These are phyloP conservation scores for Trichonephila clavata DNA, from an alignment of 1,140 invertebrate genomes.

Conservation along the genomic window DNA sequence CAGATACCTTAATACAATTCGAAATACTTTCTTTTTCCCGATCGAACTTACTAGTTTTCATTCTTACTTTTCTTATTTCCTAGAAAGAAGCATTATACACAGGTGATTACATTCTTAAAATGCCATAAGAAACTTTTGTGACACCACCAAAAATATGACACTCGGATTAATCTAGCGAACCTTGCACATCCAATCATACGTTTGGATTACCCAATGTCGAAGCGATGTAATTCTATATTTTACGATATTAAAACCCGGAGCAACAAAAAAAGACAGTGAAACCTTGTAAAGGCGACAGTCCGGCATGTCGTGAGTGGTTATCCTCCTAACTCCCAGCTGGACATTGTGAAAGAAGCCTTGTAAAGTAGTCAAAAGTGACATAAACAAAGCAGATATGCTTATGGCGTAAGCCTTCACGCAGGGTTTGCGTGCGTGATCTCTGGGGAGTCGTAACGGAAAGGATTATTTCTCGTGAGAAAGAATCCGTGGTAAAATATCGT, in stretches of 20 bases:
- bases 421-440: background rate
- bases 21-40: too few species aligned
- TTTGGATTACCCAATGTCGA: background rate
- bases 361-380: background rate
- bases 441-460: background rate
- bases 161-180: too few species aligned
- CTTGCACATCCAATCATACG: background rate
- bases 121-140: too few species aligned
- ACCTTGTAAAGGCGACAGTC: background rate
- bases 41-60: too few species aligned
- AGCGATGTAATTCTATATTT: background rate
- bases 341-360: background rate
- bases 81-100: too few species aligned
- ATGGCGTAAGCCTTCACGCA: background rate
- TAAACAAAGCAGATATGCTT: background rate
- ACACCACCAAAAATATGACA: too few species aligned
- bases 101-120: too few species aligned
- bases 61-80: too few species aligned
- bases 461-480: slow-evolving; percentile 4
- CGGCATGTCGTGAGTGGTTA: background rate
- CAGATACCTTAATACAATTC: too few species aligned
- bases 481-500: too few species aligned
- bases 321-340: background rate
- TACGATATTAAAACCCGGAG: background rate
- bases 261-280: background rate